Evolutionary conservation across 2,888 invertebrate genomes (phyloP), one percentile per base, ranked within the genome.

Genomic region (Syrphus vitripennis): DNA sequence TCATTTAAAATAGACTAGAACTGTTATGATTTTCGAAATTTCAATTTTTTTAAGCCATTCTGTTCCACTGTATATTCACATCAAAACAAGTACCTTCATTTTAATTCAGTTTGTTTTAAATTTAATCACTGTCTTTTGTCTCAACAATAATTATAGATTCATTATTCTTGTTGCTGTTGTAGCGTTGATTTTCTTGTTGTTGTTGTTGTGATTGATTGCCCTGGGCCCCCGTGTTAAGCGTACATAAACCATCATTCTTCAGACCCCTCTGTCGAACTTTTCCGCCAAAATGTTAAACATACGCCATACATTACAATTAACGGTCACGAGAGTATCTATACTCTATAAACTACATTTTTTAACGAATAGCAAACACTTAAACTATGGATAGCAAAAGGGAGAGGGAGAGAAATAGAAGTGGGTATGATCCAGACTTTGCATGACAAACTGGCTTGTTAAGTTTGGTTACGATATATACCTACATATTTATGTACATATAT

Each of bases 241-340:
- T 37, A 53, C 37, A 42, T 50, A 26, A 53, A 37, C 21, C 26
- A 31, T 50, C 14, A 26, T 50, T 7, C 24, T 26, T 50, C 14
- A 40, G 21, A 45, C 71, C 31, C 53, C 19, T n/a, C n/a, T 34
- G 71, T 40, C 71, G 67, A 76, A 80, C 65, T 76, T 76, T 29
- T 81, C 67, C 76, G 72, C 84, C 76, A 76, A 83, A 83, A 65
- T 74, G 83, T 79, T 71, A 71, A 84, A 84, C 71, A 76, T 81
- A 71, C 71, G 67, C 77, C 63, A 82, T 63, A 82, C 74, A 77
- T 72, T 78, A 57, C 59, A 82, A 82, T 82, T 74, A 86, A 70
- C 50, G 37, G 67, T 29, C 75, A 71, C 55, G 65, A 65, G 71
- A 42, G 45, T 59, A 65, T n/a, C n/a, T n/a, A n/a, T n/a, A n/a